A percentile compares a stretch with the other conserved stretches of the same genome.
phyloP scores from a whole-genome alignment of 2,113 vertebrate species.

The Rafetus swinhoei region DNA sequence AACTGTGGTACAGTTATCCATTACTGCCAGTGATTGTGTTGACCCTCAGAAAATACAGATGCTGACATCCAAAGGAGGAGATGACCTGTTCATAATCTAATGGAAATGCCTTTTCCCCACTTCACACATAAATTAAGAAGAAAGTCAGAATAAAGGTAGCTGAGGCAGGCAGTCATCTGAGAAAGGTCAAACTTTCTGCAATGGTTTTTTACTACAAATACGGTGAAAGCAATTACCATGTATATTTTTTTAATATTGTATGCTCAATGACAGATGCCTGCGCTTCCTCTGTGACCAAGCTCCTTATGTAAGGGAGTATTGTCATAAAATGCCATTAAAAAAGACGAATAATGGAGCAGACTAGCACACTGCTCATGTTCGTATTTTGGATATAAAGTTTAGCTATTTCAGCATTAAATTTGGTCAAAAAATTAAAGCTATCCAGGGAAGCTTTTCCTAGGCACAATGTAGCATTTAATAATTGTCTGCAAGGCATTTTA shows the following conservation, averaged over 20 bases:
- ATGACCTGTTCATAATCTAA: constrained; percentile 22
- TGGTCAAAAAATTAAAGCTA: background rate
- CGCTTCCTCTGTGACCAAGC: background rate
- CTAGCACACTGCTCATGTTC: background rate
- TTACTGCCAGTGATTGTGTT: background rate
- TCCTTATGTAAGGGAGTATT: background rate
- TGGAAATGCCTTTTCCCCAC: constrained; percentile 21
- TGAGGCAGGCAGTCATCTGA: background rate
- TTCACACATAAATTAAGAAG: constrained; percentile 45
- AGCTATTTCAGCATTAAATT: background rate
- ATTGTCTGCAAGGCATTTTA: background rate
- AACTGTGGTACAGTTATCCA: background rate
- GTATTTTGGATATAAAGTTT: background rate
- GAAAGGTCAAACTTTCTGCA: constrained; percentile 42
- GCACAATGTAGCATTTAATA: background rate
- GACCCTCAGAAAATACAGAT: background rate
- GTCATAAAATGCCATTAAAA: background rate
- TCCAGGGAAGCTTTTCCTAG: background rate
- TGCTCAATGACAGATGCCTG: background rate
- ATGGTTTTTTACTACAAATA: constrained; percentile 5
- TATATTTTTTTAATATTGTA: constrained; percentile 11
- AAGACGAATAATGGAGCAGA: background rate
- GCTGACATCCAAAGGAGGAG: background rate
- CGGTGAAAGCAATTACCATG: background rate
- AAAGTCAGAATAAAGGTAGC: background rate